Evolutionary conservation across 2,888 invertebrate species (phyloP).

Genomic region (Miltochrista miniata): DNA sequence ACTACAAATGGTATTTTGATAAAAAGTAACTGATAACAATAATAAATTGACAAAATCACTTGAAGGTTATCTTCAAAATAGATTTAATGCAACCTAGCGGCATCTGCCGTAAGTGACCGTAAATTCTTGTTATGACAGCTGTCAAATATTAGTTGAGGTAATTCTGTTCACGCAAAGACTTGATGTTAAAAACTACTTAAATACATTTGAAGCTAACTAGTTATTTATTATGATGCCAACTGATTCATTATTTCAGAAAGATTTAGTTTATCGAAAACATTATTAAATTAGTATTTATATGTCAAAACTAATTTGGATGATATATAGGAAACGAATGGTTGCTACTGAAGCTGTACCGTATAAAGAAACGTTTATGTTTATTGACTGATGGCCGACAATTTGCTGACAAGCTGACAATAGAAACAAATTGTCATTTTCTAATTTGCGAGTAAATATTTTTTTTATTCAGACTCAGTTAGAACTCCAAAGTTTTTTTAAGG

Average conservation of each 20-base stretch:
- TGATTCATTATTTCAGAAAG: too few species aligned
- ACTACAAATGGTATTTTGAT: conserved; percentile 43
- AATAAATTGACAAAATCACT: conserved; percentile 77
- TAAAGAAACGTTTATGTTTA: conserved; percentile 34
- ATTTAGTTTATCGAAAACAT: too few species aligned
- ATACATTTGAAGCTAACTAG: too few species aligned
- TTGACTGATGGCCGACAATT: conserved; percentile 42
- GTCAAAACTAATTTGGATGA: too few species aligned
- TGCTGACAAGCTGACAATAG: conserved; percentile 24
- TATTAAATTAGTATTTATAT: too few species aligned
- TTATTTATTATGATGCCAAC: too few species aligned
- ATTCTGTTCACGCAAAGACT: conserved; percentile 15
- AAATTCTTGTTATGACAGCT: conserved; percentile 16
- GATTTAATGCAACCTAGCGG: conserved; percentile 56
- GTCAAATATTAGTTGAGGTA: conserved; percentile 14
- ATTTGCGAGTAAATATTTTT: conserved; percentile 50
- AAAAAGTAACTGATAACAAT: conserved; percentile 66
- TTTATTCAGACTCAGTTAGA: conserved; percentile 32
- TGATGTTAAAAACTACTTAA: too few species aligned
- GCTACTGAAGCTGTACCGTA: background rate
- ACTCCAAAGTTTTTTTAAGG: conserved; percentile 43
- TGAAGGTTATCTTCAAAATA: conserved; percentile 81
- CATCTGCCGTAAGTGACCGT: conserved; percentile 60
- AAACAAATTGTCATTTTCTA: conserved; percentile 48
- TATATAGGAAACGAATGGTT: background rate